Conservation (phyloP, 1,140 invertebrate species). For the Teleopsis dalmanni region DNA sequence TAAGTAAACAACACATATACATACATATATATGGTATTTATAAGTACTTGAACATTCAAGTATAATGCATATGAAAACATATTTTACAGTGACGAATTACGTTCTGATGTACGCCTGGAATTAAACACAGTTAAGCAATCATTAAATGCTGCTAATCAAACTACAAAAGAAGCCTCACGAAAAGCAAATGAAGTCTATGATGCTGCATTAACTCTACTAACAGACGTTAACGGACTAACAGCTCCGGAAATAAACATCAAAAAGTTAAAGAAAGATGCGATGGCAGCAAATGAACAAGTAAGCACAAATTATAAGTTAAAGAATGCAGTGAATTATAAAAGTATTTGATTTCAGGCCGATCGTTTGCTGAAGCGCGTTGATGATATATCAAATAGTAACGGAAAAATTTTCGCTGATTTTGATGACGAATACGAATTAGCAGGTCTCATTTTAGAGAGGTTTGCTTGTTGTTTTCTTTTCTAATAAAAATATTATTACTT, state of each 20-base stretch:
- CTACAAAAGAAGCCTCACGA: conserved; percentile 62
- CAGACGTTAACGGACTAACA: conserved; percentile 64
- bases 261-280: conserved; percentile 59
- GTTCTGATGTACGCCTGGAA: conserved; percentile 49
- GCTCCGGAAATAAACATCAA: conserved; percentile 67
- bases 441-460: conserved; percentile 56
- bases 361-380: conserved; percentile 26
- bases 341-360: conserved; percentile 18
- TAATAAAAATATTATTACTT: not conserved
- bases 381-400: conserved; percentile 28
- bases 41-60: not conserved
- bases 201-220: conserved; percentile 69
- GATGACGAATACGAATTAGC: conserved; percentile 55
- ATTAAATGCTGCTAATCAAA: conserved; percentile 58
- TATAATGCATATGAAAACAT: too few species aligned
- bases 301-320: conserved; percentile 41
- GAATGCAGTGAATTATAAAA: conserved; percentile 21
- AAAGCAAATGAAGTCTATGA: conserved; percentile 68
- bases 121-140: conserved; percentile 56
- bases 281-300: conserved; percentile 54
- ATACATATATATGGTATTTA: not conserved
- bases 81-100: conserved; percentile 54
- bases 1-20: conserved; percentile 22
- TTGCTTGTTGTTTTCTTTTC: conserved; percentile 48
- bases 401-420: conserved; percentile 29